Percentiles rank a stretch among this genome's conserved stretches.
Evolutionary conservation across 1,140 invertebrate genomes (phyloP).

Genomic region (Euura saliciscinereae): DNA sequence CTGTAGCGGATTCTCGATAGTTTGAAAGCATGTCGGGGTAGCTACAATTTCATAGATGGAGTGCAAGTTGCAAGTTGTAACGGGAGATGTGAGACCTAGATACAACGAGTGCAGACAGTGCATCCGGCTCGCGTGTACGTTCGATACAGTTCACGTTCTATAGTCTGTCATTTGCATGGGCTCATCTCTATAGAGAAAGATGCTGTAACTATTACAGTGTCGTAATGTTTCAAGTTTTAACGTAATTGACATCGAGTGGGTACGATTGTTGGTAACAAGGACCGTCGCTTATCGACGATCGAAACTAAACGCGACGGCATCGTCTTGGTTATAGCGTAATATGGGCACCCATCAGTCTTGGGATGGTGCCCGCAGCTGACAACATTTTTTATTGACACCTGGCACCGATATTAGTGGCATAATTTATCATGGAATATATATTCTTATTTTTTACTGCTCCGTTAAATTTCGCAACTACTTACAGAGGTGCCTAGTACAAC

Average conservation of each 20-base stretch:
- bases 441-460: too few relatives aligned
- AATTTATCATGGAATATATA: too few relatives aligned
- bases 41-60: too few relatives aligned
- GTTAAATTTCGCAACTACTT: too few relatives aligned
- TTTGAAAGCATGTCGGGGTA: too few relatives aligned
- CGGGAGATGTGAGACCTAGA: constrained; percentile 24
- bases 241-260: neutral
- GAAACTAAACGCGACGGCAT: neutral
- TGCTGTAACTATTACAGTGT: neutral
- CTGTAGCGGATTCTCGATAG: too few relatives aligned
- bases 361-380: too few relatives aligned
- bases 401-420: too few relatives aligned
- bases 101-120: constrained; percentile 23
- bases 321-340: too few relatives aligned
- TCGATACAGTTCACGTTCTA: neutral
- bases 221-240: neutral
- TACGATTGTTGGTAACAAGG: neutral
- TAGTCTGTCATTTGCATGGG: neutral
- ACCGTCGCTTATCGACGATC: neutral
- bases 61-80: constrained; percentile 15
- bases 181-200: neutral
- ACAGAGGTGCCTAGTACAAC: too few relatives aligned
- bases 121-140: constrained; percentile 23
- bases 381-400: too few relatives aligned
- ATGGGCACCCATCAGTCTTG: too few relatives aligned